Evolutionary conservation across 2,797 vertebrate genomes (phyloP), one percentile per base, ranked within the genome.

Genomic region (Odontamblyopus rebecca): DNA sequence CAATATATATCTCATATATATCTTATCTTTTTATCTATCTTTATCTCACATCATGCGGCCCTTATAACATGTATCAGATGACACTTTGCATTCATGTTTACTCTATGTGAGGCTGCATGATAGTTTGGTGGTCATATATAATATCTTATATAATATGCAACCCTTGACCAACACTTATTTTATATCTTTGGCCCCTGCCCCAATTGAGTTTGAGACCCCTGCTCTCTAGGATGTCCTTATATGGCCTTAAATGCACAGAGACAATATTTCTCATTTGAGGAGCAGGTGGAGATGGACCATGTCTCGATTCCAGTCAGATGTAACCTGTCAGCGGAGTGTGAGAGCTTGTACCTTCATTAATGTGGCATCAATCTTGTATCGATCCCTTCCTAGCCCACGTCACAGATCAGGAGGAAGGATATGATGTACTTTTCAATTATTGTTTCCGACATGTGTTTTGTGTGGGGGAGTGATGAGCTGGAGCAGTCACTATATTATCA

Each of bases 301-400:
- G n/a, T 85, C 74, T 80, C 67, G 41, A 57, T 62, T 63, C 69
- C 67, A 57, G 48, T 74, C 69, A 74, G 76, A 83, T 77, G 41
- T 77, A 65, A 60, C 48, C 73, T 56, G 69, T 75, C 73, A 63
- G 26, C 54, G 50, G 71, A 60, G 61, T 63, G 71, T 63, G 61
- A 85, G 60, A 32, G 30, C 71, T 75, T 27, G 27, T 54, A 56
- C 78, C 59, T 68, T 76, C 53, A 71, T 80, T 81, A 63, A 75
- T 71, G 75, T 72, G 53, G 59, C 78, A 59, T 29, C 26, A 30
- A 27, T 85, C 81, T 80, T 77, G 69, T 86, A 80, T 85, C 77
- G 85, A 89, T 90, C 77, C 56, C 30, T 32, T 19, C 51, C 71
- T 41, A 54, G 72, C 75, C 67, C 56, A 63, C 53, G 78, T 82